Conservation (phyloP, 2,888 invertebrate genomes). For the Apeira syringaria region DNA sequence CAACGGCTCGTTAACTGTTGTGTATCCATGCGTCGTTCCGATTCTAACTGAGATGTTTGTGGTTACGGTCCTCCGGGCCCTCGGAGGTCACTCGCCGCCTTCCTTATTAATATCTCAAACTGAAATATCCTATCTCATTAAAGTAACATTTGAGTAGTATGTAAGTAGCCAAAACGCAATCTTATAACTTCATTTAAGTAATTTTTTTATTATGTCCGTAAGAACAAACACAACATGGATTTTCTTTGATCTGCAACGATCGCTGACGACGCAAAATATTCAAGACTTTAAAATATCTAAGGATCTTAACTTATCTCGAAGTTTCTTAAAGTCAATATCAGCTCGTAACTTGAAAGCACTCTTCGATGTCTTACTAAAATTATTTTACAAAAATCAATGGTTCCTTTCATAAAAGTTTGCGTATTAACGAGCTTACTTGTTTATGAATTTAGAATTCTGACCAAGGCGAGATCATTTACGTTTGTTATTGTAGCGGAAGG, state of each 20-base stretch:
- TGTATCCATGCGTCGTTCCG: conserved; percentile 14
- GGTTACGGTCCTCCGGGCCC: conserved; percentile 12
- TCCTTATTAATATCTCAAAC: conserved; percentile 6
- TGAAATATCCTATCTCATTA: conserved; percentile 15
- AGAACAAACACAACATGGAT: conserved; percentile 15
- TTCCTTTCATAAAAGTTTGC: conserved; percentile 31
- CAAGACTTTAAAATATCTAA: conserved; percentile 18
- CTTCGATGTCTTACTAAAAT: conserved; percentile 30
- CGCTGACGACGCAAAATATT: conserved; percentile 12
- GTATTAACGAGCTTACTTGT: conserved; percentile 34
- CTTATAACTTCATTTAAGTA: conserved; percentile 1
- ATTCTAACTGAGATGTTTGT: conserved; percentile 8
- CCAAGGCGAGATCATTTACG: conserved; percentile 30
- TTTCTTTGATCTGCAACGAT: conserved; percentile 18
- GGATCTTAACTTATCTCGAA: conserved; percentile 34
- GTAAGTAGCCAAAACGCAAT: not conserved
- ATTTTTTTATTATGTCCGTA: conserved; percentile 4
- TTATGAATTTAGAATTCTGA: conserved; percentile 32
- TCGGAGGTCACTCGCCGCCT: conserved; percentile 8
- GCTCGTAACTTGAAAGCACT: conserved; percentile 29
- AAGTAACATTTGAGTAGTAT: conserved; percentile 1
- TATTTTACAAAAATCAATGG: conserved; percentile 38
- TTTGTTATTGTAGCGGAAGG: conserved; percentile 34
- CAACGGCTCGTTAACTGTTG: conserved; percentile 12
- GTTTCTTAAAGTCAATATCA: conserved; percentile 38